Evolutionary conservation across 2,888 invertebrate species (phyloP).

Genomic region (Phaedon cochleariae): DNA sequence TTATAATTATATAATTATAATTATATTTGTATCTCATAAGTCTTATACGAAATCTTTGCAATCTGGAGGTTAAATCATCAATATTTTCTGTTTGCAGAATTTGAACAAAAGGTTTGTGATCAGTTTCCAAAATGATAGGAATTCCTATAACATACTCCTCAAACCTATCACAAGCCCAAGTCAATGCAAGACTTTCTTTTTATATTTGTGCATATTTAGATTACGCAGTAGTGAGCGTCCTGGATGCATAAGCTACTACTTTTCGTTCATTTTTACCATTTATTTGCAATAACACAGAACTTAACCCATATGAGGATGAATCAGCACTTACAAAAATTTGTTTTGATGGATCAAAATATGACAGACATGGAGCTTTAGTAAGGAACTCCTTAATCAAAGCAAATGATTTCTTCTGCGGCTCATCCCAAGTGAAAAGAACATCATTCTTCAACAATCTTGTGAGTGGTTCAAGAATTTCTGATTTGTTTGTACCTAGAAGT

Average conservation of each 20-base stretch:
- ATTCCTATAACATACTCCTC: constrained; percentile 23
- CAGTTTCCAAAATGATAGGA: constrained; percentile 39
- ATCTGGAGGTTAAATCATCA: neutral
- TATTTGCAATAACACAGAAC: neutral
- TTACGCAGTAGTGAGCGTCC: neutral
- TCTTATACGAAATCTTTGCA: constrained; percentile 5
- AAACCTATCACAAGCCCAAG: constrained; percentile 49
- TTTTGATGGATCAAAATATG: neutral
- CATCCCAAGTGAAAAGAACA: too few species aligned
- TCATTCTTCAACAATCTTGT: too few species aligned
- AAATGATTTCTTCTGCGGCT: neutral
- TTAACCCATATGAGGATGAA: neutral
- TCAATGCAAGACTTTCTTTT: constrained; percentile 43
- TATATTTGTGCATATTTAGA: neutral
- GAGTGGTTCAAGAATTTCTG: neutral
- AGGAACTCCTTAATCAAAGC: neutral
- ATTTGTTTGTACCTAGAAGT: too few species aligned
- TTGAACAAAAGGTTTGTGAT: constrained; percentile 34
- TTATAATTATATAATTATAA: too few species aligned
- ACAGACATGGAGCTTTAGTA: neutral
- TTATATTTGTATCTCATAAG: neutral
- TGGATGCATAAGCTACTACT: neutral
- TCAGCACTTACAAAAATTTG: neutral
- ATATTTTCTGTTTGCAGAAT: constrained; percentile 41
- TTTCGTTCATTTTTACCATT: neutral